These are phyloP conservation scores for Orchestes rusci DNA, from an alignment of 2,888 invertebrate species.

Conservation along the genomic window DNA sequence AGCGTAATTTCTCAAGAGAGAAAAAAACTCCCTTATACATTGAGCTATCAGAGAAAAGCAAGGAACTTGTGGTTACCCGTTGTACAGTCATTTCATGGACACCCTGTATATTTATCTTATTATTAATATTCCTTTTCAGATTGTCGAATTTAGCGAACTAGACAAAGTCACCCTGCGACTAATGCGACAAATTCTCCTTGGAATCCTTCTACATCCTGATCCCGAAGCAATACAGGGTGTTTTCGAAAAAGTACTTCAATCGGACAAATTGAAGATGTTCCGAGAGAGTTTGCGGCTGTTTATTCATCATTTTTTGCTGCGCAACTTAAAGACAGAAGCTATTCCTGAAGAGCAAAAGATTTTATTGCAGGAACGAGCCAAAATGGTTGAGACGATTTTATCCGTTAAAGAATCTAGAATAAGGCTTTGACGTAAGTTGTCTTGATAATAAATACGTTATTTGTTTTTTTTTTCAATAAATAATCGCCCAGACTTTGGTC, in stretches of 20 bases:
- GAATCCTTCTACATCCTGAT: constrained; percentile 63
- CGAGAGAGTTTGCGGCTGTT: constrained; percentile 64
- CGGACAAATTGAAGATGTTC: constrained; percentile 70
- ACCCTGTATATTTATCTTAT: no score
- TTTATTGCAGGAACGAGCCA: constrained; percentile 51
- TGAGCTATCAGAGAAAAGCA: no score
- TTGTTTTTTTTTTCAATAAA: no score
- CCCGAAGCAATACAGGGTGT: constrained; percentile 53
- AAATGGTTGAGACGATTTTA: constrained; percentile 61
- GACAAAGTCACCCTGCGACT: constrained; percentile 73
- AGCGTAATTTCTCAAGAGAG: no score
- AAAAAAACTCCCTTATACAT: no score
- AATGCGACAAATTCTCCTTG: constrained; percentile 68
- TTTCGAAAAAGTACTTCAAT: constrained; percentile 65
- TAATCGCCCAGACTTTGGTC: no score
- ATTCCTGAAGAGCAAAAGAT: constrained; percentile 44
- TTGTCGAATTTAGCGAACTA: constrained; percentile 80
- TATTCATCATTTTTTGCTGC: constrained; percentile 77
- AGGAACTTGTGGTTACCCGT: no score
- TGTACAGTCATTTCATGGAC: no score
- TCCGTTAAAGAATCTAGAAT: constrained; percentile 26
- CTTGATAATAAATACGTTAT: no score
- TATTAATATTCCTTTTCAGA: constrained; percentile 45
- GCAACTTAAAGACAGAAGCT: constrained; percentile 50
- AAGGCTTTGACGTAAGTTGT: background rate